phyloP scores from a whole-genome alignment of 2,888 invertebrate species.

The Furcula furcula region DNA sequence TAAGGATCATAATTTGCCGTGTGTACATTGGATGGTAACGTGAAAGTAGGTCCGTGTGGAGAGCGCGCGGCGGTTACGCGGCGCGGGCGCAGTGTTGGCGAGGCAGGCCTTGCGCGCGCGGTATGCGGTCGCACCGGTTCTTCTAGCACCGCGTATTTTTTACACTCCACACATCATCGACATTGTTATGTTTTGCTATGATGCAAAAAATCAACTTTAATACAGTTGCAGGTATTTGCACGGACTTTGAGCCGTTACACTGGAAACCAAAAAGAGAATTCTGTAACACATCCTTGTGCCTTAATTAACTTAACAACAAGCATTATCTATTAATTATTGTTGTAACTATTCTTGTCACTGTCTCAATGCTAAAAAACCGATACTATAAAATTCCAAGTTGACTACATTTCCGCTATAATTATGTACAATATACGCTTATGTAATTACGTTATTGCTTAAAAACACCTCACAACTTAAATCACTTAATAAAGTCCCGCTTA shows the following conservation, averaged over 20 bases:
- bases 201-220: conserved; percentile 63
- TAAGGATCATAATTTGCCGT: neutral
- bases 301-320: too few relatives aligned
- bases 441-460: too few relatives aligned
- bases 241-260: conserved; percentile 36
- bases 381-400: too few relatives aligned
- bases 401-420: too few relatives aligned
- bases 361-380: too few relatives aligned
- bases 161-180: conserved; percentile 76
- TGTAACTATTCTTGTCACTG: too few relatives aligned
- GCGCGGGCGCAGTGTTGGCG: conserved; percentile 48
- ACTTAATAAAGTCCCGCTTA: too few relatives aligned
- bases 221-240: conserved; percentile 41
- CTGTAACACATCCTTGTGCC: conserved; percentile 28
- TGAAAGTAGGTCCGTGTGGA: conserved; percentile 59
- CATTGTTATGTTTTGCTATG: conserved; percentile 77
- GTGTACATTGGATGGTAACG: conserved; percentile 23
- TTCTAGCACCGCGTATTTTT: conserved; percentile 78
- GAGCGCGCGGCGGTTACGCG: conserved; percentile 26
- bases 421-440: too few relatives aligned
- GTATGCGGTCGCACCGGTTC: conserved; percentile 81
- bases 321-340: too few relatives aligned
- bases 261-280: conserved; percentile 27
- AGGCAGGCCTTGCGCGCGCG: conserved; percentile 72
- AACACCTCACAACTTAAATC: too few relatives aligned